These are phyloP conservation scores for Sebastes miniatus DNA, from an alignment of 2,797 vertebrate genomes.

Conservation along the genomic window DNA sequence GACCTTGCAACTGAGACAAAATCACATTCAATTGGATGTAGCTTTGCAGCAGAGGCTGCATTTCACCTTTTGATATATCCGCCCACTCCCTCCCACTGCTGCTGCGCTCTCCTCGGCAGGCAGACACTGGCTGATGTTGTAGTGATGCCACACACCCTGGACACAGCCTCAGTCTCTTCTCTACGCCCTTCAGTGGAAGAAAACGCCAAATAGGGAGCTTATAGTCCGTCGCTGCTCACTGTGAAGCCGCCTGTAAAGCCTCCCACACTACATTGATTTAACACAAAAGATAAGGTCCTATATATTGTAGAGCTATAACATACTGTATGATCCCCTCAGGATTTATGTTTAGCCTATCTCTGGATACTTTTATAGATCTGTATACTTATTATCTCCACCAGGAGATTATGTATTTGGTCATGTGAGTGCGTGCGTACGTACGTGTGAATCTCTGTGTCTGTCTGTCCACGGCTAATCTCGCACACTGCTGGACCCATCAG, in stretches of 20 bases:
- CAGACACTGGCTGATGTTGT: constrained; percentile 69
- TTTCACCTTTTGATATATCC: constrained; percentile 77
- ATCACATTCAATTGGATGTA: constrained; percentile 58
- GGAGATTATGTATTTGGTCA: neutral
- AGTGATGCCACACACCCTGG: constrained; percentile 68
- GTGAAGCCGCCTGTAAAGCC: constrained; percentile 51
- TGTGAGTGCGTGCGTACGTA: neutral
- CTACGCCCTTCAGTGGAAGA: constrained; percentile 47
- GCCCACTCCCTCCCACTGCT: constrained; percentile 76
- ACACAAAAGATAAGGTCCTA: constrained; percentile 35
- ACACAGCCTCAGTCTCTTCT: constrained; percentile 55
- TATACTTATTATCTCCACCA: neutral
- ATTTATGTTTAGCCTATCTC: neutral
- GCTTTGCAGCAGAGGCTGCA: constrained; percentile 68
- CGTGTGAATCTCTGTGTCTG: neutral
- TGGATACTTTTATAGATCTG: neutral
- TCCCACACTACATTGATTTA: constrained; percentile 55
- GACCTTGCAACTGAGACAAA: constrained; percentile 60
- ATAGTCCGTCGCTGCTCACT: constrained; percentile 47
- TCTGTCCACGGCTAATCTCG: neutral
- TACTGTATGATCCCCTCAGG: neutral
- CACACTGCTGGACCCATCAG: neutral
- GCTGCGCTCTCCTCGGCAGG: constrained; percentile 60
- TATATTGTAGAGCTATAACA: constrained; percentile 15
- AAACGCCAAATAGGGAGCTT: constrained; percentile 59